Base-by-base conservation (phyloP, 2,888 invertebrate species). In the Cactoblastis cactorum region DNA sequence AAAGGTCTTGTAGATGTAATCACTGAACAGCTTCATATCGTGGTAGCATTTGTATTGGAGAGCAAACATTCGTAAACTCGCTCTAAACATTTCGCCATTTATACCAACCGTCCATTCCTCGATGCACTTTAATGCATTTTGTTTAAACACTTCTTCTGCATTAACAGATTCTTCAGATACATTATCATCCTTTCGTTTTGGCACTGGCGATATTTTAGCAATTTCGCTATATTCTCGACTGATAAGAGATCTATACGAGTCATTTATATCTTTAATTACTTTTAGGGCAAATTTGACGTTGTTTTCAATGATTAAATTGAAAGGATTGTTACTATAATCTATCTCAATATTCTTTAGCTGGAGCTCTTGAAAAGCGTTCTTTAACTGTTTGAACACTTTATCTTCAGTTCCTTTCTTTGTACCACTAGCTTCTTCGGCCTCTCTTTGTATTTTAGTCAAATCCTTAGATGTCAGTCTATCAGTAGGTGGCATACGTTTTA, bases 71-170 rank as follows among this genome's bases (percentile, higher is more conserved):
- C 92, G 84, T 41, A 90, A 63, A 41, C 71, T 78, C 1, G 83
- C 80, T 56, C 93, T 79, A 52, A 77, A 83, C 63, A 85, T 80
- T 78, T 93, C 93, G 18, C 91, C 92, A 50, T 85, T 81, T 3
- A 91, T 69, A 8, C 90, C 92, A 69, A 86, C 85, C 14, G 77
- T 76, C 92, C 93, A 93, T 71, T 93, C 93, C 18, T 91, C 83
- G 12, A 91, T 67, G 59, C 85, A 87, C 66, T 82, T 88, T 12
- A 86, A 55, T 48, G 75, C 79, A 56, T 87, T 86, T 33, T 60
- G 51, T 63, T 81, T 88, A 53, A 80, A 91, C 38, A 69, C 69
- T 69, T 71, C 83, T 66, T 77, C 83, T 49, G 59, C 62, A 63
- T 70, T 74, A 11, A 76, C 51, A 0, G 79, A 75, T 33, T 73